Base-by-base conservation (phyloP, 2,113 vertebrate genomes). In the Lamprologus tigripictilis region DNA sequence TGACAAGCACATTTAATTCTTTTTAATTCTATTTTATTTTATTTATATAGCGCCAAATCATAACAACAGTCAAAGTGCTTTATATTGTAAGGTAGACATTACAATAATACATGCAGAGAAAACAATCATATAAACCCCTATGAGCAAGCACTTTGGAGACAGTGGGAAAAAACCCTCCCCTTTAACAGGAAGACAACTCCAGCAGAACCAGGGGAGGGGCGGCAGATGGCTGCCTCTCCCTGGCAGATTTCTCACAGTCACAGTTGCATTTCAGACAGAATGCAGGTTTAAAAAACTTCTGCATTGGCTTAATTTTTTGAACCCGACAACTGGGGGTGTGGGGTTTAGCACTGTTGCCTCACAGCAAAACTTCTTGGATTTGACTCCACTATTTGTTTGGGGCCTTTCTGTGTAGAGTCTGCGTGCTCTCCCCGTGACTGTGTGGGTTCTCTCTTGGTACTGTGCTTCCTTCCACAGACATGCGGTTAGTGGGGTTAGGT, bases 11-110 rank as follows among this genome's bases (percentile, higher is more conserved):
- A 42, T 71, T 71, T 71, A 71, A 42, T 23, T 42, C 3, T 33
- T 42, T 40, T 40, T 8, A 37, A 37, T 66, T 66, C 1, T 0
- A 37, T 66, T n/a, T 35, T 8, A 0, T 66, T 66, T 37, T n/a
- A 8, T 37, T 37, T 21, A 66, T 66, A 66, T 8, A 66, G 4
- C 0, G 19, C 33, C 10, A 66, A 66, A 66, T 66, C 61, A 37
- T n/a, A 66, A 66, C 61, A 66, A 4, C 10, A 66, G 4, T 37
- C 10, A 68, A 68, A 21, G 1, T 0, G 2, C 33, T 68, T 68
- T 68, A 68, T 68, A 37, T 68, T 68, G 2, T 68, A 68, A 68
- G 61, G 19, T 37, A 21, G 61, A 68, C 2, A 37, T 37, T 37
- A 37, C 10, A 37, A 68, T 37, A 68, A 68, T 37, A 37, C 19